Evolutionary conservation across 2,113 vertebrate genomes (phyloP).

Genomic region (Platysteira castanea): DNA sequence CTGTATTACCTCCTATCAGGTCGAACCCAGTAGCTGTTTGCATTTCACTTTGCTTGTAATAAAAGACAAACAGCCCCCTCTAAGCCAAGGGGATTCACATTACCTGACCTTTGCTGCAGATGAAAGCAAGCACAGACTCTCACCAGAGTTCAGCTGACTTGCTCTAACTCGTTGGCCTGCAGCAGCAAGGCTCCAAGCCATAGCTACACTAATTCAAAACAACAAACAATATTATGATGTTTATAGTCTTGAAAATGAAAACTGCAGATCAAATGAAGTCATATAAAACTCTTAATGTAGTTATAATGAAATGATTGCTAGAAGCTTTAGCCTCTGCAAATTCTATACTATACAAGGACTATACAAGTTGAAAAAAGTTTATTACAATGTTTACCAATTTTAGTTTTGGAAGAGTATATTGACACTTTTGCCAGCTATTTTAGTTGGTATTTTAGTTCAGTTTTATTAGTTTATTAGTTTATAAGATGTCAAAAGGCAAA

Average conservation of each 20-base stretch:
- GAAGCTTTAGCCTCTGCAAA: not conserved
- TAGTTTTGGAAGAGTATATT: not conserved
- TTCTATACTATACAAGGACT: not conserved
- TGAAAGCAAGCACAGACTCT: not conserved
- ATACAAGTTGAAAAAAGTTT: not conserved
- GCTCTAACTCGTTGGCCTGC: not conserved
- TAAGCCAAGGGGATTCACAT: not conserved
- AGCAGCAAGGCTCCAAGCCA: not conserved
- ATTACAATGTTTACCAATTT: not conserved
- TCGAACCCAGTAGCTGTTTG: not conserved
- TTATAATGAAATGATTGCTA: not conserved
- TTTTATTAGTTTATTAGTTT: not conserved
- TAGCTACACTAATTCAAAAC: not conserved
- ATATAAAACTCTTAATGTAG: not conserved
- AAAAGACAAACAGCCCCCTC: not conserved
- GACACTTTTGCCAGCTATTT: not conserved
- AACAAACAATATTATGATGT: not conserved
- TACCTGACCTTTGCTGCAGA: not conserved
- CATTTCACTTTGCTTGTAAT: not conserved
- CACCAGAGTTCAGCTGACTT: slow-evolving; percentile 14
- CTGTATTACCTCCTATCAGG: not conserved
- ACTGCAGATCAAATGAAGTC: not conserved
- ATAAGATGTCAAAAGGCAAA: not conserved
- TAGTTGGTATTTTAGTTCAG: not conserved
- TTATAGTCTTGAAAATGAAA: slow-evolving; percentile 13